Conservation (phyloP, 2,113 vertebrate species). For the Pomatostomus ruficeps region DNA sequence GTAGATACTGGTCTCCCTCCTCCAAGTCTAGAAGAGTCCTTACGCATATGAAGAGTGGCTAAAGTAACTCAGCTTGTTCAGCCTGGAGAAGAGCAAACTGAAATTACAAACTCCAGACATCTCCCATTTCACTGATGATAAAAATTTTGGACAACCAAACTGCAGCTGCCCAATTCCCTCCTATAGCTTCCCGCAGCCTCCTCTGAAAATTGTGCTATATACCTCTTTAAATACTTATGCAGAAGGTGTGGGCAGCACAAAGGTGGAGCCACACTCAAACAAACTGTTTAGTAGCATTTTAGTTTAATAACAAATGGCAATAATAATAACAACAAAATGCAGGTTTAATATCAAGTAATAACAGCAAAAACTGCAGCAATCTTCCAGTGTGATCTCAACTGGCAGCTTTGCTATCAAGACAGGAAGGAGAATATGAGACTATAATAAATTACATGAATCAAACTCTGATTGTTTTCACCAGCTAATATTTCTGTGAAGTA, state of each 20-base stretch:
- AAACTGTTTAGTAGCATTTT: background rate
- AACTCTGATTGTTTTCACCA: constrained; percentile 22
- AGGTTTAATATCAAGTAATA: constrained; percentile 13
- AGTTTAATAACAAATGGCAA: background rate
- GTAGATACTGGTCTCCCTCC: background rate
- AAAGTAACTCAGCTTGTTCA: background rate
- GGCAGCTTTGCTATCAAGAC: constrained; percentile 17
- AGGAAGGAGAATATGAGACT: background rate
- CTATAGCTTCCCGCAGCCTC: background rate
- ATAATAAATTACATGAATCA: constrained; percentile 41
- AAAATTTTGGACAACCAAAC: background rate
- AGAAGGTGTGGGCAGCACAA: background rate
- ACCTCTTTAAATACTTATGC: background rate
- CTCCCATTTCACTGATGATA: background rate
- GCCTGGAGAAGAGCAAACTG: background rate
- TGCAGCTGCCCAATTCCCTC: background rate
- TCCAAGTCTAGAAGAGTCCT: background rate
- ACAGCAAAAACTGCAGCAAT: background rate
- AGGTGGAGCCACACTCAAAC: background rate
- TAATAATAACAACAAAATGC: background rate
- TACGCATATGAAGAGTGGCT: background rate
- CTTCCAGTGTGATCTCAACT: constrained; percentile 6
- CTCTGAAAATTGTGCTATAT: background rate
- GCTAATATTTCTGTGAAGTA: background rate
- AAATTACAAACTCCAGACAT: background rate